A percentile compares a stretch with the other conserved stretches of the same genome.
Conservation (phyloP, 2,797 vertebrate species). For the Bradypodion pumilum region DNA sequence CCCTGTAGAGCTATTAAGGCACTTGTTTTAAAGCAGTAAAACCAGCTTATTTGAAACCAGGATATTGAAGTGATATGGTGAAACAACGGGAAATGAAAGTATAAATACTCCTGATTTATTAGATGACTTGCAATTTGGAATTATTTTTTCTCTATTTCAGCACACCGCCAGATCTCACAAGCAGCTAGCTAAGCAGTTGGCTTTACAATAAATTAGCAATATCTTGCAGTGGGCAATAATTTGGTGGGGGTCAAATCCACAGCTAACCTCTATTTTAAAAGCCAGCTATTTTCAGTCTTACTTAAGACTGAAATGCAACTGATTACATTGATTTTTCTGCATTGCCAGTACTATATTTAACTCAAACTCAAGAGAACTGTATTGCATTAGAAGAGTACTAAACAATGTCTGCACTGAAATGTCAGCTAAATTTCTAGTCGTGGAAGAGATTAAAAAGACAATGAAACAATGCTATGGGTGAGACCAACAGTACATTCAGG, state of each 20-base stretch:
- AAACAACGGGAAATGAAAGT: slow-evolving; percentile 11
- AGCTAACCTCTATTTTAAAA: slow-evolving; percentile 74
- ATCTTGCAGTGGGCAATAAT: slow-evolving; percentile 54
- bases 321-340: slow-evolving; percentile 75
- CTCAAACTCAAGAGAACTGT: slow-evolving; percentile 60
- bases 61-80: not conserved
- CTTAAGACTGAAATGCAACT: slow-evolving; percentile 67
- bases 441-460: slow-evolving; percentile 25
- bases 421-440: slow-evolving; percentile 58
- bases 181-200: slow-evolving; percentile 66
- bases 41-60: not conserved
- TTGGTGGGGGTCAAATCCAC: slow-evolving; percentile 73
- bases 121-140: slow-evolving; percentile 41
- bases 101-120: slow-evolving; percentile 14
- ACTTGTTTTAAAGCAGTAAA: not conserved
- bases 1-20: not conserved
- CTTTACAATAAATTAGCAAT: slow-evolving; percentile 64
- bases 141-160: slow-evolving; percentile 7
- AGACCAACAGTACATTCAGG: slow-evolving; percentile 45
- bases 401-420: slow-evolving; percentile 61
- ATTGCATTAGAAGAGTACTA: slow-evolving; percentile 57
- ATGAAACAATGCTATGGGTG: slow-evolving; percentile 46
- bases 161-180: slow-evolving; percentile 50
- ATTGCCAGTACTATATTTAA: slow-evolving; percentile 64
- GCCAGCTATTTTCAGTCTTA: slow-evolving; percentile 64